A percentile compares a stretch with the other conserved stretches of the same genome.
phyloP scores from a whole-genome alignment of 2,113 vertebrate genomes.

The Cyprinodon variegatus region DNA sequence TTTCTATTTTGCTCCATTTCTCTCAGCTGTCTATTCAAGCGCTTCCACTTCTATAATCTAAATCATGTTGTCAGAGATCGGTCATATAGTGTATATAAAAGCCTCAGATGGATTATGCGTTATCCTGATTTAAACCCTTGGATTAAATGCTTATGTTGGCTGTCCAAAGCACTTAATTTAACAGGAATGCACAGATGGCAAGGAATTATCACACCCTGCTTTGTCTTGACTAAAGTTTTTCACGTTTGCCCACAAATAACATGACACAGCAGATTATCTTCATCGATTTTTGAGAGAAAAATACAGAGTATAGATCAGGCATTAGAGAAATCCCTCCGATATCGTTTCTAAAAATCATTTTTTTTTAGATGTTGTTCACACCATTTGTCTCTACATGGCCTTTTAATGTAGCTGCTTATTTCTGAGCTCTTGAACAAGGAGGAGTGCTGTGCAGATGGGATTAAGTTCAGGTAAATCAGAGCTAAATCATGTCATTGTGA shows the following conservation, averaged over 20 bases:
- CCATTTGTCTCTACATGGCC: not conserved
- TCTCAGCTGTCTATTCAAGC: not conserved
- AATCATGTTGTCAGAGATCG: conserved; percentile 10
- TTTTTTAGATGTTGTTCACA: not conserved
- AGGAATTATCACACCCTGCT: conserved; percentile 1
- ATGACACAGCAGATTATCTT: conserved; percentile 12
- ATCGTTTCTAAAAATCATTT: not conserved
- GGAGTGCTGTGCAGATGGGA: not conserved
- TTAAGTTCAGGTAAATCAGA: not conserved
- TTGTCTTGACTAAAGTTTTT: not conserved
- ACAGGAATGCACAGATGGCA: not conserved
- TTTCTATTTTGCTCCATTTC: not conserved
- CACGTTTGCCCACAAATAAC: not conserved
- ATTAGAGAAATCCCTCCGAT: not conserved
- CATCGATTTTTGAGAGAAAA: not conserved
- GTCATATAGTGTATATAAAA: not conserved
- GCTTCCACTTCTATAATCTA: conserved; percentile 1
- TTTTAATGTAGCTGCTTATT: not conserved
- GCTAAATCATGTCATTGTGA: conserved; percentile 1
- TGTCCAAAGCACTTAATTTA: conserved; percentile 24
- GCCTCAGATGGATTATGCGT: conserved; percentile 11
- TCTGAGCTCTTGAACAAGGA: not conserved
- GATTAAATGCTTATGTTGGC: conserved; percentile 22
- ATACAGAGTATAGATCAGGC: conserved; percentile 20
- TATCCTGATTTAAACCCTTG: conserved; percentile 12